phyloP scores from a whole-genome alignment of 2,797 vertebrate species.

The Eulemur coronatus region DNA sequence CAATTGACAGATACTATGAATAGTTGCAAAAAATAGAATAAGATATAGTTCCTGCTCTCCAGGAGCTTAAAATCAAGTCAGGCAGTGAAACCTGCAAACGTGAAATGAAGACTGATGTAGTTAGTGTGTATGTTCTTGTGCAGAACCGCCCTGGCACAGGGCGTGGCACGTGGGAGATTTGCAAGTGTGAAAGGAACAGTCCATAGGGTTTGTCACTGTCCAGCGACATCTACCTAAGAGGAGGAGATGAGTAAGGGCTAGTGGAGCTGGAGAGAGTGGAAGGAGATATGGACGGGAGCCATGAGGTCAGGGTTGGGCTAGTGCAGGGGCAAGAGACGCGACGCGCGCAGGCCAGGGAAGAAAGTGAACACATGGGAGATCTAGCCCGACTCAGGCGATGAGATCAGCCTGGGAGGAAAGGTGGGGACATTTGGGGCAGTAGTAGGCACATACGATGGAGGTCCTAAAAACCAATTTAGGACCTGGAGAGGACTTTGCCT shows the following conservation, averaged over 20 bases:
- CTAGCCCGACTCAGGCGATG: fast-evolving
- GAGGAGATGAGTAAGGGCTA: not conserved
- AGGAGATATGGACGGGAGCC: not conserved
- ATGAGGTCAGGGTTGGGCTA: not conserved
- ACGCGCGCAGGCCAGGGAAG: not conserved
- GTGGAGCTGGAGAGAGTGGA: not conserved
- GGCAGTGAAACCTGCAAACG: not conserved
- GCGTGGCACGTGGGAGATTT: not conserved
- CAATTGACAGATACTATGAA: not conserved
- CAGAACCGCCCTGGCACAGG: too few species aligned
- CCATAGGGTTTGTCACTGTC: not conserved
- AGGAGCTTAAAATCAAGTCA: not conserved
- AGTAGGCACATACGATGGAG: not conserved
- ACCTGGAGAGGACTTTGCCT: not conserved
- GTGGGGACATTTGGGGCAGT: not conserved
- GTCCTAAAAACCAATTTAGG: not conserved
- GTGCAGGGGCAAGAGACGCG: not conserved
- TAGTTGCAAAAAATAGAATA: not conserved
- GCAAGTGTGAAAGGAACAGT: not conserved
- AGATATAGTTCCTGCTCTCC: not conserved
- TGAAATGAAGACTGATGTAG: too few species aligned
- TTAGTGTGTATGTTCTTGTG: not conserved
- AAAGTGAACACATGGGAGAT: not conserved
- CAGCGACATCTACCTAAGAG: not conserved
- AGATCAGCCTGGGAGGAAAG: not conserved